Base-by-base conservation (phyloP, 2,113 vertebrate genomes). In the Antechinus stuartii region DNA sequence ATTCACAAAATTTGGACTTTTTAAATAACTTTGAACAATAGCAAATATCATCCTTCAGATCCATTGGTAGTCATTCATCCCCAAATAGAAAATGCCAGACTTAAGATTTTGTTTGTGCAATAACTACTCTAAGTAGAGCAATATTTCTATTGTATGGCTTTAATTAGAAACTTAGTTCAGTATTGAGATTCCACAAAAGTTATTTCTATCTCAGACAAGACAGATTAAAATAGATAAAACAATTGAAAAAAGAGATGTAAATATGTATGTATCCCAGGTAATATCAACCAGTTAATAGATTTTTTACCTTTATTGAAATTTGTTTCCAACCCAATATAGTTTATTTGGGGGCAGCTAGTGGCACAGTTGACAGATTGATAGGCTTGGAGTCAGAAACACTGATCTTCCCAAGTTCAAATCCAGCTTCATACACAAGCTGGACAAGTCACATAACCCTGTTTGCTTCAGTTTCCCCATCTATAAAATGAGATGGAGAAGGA, bases 71-170 rank as follows among this genome's bases (percentile, higher is more conserved):
- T 92, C 57, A 93, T 2, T 92, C 57, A 93, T 2, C 26, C 12
- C 91, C 54, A 49, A 95, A 96, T 42, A 90, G 53, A n/a, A 56
- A 57, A n/a, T 96, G 54, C 93, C 56, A 93, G 95, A 89, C 7
- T 56, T 49, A 93, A 92, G n/a, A 50, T 95, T 92, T 96, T 49
- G 90, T 92, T 94, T 97, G 93, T 11, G 95, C 54, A 91, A 10
- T 94, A 92, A 92, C 54, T 91, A 30, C 23, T 91, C 24, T 23
- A 92, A 90, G 96, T 42, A 94, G 52, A 95, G 3, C 84, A 5
- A 93, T 10, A 90, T 19, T 22, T 95, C 95, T 47, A 27, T 92
- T 94, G 42, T 35, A 46, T 84, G 56, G n/a, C 54, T 93, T 0
- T 91, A 93, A 26, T 92, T 42, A 25, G 55, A 68, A 54, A 54